Conservation (phyloP, 2,888 invertebrate species). For the Dasysyrphus albostriatus region DNA sequence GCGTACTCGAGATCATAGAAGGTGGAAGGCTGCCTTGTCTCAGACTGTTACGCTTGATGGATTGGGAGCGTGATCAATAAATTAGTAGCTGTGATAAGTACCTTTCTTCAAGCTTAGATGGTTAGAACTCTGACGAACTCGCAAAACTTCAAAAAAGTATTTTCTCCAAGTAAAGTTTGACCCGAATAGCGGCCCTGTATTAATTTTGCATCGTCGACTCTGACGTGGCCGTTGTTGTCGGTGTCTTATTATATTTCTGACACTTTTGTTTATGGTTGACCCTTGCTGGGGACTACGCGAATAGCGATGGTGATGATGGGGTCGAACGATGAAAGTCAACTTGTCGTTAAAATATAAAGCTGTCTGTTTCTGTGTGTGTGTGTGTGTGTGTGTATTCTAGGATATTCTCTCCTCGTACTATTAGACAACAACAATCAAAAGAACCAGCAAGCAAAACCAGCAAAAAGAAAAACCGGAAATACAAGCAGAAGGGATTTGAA, state of each 20-base stretch:
- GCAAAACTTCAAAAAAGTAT: no score
- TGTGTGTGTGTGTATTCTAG: background rate
- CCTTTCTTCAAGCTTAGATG: no score
- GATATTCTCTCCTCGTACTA: background rate
- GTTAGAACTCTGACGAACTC: no score
- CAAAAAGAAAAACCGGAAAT: slow-evolving; percentile 65
- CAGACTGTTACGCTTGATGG: no score
- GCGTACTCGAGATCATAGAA: no score
- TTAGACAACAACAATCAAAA: slow-evolving; percentile 64
- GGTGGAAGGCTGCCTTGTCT: no score
- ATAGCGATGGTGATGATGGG: slow-evolving; percentile 45
- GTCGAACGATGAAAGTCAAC: slow-evolving; percentile 72
- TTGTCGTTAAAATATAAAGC: slow-evolving; percentile 61
- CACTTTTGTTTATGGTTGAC: slow-evolving; percentile 75
- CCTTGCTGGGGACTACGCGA: slow-evolving; percentile 58
- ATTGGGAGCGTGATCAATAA: no score
- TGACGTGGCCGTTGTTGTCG: slow-evolving; percentile 33
- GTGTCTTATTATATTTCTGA: slow-evolving; percentile 70
- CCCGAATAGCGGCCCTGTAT: background rate
- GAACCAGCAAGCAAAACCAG: no score
- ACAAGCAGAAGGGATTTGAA: slow-evolving; percentile 77
- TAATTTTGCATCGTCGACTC: background rate
- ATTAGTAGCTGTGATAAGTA: no score
- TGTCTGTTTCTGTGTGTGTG: background rate
- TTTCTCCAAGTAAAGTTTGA: no score